These are phyloP conservation scores for Daktulosphaira vitifoliae DNA, from an alignment of 1,140 invertebrate species.

Conservation along the genomic window DNA sequence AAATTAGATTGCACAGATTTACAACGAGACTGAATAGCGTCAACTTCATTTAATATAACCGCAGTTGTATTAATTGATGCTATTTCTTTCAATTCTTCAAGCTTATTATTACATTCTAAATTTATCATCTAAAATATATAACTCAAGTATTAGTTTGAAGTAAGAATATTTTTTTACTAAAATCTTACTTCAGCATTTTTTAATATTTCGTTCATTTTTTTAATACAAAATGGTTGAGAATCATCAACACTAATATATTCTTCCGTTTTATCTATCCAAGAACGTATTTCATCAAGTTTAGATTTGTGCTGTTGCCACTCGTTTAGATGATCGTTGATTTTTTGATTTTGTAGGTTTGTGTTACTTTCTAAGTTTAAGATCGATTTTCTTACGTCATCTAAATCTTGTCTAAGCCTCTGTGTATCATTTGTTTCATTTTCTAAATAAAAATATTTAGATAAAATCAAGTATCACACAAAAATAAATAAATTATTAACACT, in stretches of 20 bases:
- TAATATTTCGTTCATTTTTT: slow-evolving; percentile 71
- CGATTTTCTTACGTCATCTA: slow-evolving; percentile 20
- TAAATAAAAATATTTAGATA: slow-evolving; percentile 13
- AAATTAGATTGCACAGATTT: slow-evolving; percentile 63
- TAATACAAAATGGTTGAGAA: slow-evolving; percentile 60
- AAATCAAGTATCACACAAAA: too few relatives aligned
- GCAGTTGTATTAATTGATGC: slow-evolving; percentile 58
- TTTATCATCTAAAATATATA: slow-evolving; percentile 43
- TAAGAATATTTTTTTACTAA: too few relatives aligned
- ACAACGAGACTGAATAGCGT: slow-evolving; percentile 70
- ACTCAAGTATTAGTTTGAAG: not conserved
- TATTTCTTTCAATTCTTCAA: slow-evolving; percentile 54
- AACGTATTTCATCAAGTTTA: slow-evolving; percentile 66
- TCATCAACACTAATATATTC: slow-evolving; percentile 58
- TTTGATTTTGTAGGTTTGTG: slow-evolving; percentile 46
- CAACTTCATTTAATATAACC: slow-evolving; percentile 63
- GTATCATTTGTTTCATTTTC: slow-evolving; percentile 21
- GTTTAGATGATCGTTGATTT: slow-evolving; percentile 61
- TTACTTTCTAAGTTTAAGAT: slow-evolving; percentile 22
- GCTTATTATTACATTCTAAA: slow-evolving; percentile 46
- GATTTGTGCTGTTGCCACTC: slow-evolving; percentile 62
- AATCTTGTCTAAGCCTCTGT: slow-evolving; percentile 20
- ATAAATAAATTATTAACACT: too few relatives aligned
- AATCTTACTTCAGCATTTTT: slow-evolving; percentile 45
- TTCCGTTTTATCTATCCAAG: slow-evolving; percentile 81